phyloP scores from a whole-genome alignment of 2,888 invertebrate species.

The Lasioglossum villosulum region DNA sequence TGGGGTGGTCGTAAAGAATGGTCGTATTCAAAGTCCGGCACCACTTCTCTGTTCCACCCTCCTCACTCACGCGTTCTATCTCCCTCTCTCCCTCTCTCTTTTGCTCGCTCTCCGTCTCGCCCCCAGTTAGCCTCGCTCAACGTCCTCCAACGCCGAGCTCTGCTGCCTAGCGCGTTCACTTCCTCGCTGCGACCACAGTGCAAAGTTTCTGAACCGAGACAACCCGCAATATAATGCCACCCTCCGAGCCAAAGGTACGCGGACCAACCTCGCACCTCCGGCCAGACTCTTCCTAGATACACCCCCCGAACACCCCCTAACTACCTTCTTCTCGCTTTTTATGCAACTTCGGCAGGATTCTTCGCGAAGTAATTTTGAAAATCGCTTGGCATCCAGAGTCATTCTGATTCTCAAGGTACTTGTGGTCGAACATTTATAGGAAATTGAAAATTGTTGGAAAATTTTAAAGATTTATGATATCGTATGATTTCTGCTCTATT shows the following conservation, averaged over 20 bases:
- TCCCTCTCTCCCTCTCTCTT: background rate
- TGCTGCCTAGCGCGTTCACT: slow-evolving; percentile 45
- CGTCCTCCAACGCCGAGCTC: background rate
- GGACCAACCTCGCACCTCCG: slow-evolving; percentile 21
- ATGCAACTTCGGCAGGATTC: background rate
- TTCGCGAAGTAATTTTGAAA: background rate
- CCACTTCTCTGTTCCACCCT: slow-evolving; percentile 1
- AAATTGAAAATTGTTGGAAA: too few relatives aligned
- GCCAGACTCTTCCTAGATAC: background rate
- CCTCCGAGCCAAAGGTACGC: slow-evolving; percentile 65
- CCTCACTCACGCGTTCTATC: background rate
- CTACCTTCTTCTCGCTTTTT: background rate
- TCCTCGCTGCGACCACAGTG: slow-evolving; percentile 76
- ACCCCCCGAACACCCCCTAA: background rate
- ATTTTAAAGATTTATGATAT: too few relatives aligned
- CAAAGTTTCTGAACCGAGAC: slow-evolving; percentile 82
- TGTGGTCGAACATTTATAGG: background rate
- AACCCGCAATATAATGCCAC: slow-evolving; percentile 82
- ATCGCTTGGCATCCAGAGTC: background rate
- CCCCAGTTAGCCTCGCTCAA: background rate
- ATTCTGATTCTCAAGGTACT: background rate
- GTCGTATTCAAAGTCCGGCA: slow-evolving; percentile 76
- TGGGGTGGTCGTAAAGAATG: slow-evolving; percentile 80
- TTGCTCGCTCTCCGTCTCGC: background rate
- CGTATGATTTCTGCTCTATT: too few relatives aligned